Base-by-base conservation (phyloP, 2,888 invertebrate species). In the Chrysolina haemoptera region DNA sequence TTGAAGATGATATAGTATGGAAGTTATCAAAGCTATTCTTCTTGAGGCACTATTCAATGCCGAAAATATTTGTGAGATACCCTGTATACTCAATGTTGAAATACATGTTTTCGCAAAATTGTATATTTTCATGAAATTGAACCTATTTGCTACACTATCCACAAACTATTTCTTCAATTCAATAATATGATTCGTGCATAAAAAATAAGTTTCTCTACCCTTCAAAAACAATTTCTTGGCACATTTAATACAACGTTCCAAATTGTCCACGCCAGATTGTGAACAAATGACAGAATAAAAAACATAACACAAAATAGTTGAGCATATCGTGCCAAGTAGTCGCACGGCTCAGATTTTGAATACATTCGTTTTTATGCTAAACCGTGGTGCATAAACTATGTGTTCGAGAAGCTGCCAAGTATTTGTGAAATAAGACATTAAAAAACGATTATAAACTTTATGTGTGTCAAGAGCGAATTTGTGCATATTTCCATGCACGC, bases 301-400 rank as follows among this genome's bases (percentile, higher is more conserved):
- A 53, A 20, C 53, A 50, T 50, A 20, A 53, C 16, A 22, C 6
- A 4, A 53, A 53, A 14, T n/a, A n/a, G 35, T 59, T 59, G 14
- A n/a, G 35, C 27, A 27, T 59, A 10, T 59, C 27, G 9, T 59
- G 59, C 59, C 59, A 59, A 59, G n/a, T 59, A 59, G 59, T 35
- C 59, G 27, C 59, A 59, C 59, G 59, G 59, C 35, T 59, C 8
- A 27, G 59, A 35, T 59, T 59, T 27, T 35, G 27, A 59, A 35
- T 59, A 59, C 8, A 14, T 27, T 59, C n/a, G 1, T 35, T 59
- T 59, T 59, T 35, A 27, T 59, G 35, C n/a, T n/a, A n/a, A 16
- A 59, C 8, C 35, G n/a, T 12, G 10, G 27, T 27, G 27, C n/a
- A 59, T 59, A 59, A 59, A 59, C n/a, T 35, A 59, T n/a, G 35